These are phyloP conservation scores for Peromyscus maniculatus DNA, from an alignment of 2,113 vertebrate species.

Conservation along the genomic window DNA sequence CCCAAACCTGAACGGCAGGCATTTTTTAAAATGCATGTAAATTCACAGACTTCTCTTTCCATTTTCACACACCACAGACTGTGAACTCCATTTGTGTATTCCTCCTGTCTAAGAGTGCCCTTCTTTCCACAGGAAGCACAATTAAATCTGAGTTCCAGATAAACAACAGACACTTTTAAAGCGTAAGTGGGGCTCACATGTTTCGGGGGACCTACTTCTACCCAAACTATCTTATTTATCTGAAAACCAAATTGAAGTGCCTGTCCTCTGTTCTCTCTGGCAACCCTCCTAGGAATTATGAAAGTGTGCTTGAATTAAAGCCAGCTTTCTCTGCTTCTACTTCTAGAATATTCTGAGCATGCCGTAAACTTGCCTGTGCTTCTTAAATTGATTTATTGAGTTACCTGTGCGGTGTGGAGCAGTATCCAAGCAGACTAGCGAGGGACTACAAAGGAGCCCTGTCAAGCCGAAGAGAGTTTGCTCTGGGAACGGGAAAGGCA, in stretches of 20 bases:
- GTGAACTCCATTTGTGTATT: neutral
- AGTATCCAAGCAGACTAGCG: neutral
- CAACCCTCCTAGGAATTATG: neutral
- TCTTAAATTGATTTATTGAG: slow-evolving; percentile 42
- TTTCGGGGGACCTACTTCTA: neutral
- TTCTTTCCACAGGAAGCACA: neutral
- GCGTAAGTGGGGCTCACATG: neutral
- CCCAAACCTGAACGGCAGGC: neutral
- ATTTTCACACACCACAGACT: neutral
- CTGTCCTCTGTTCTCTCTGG: neutral
- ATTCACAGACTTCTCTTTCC: neutral
- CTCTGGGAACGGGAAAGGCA: slow-evolving; percentile 19
- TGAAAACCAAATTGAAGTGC: slow-evolving; percentile 44
- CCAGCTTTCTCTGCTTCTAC: neutral
- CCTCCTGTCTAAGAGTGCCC: neutral
- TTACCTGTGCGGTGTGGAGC: neutral
- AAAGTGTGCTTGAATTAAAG: slow-evolving; percentile 30
- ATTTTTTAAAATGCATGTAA: neutral
- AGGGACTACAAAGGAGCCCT: neutral
- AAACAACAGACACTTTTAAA: neutral
- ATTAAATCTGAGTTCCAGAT: slow-evolving; percentile 37
- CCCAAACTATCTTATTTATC: slow-evolving; percentile 51
- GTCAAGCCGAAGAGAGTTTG: neutral
- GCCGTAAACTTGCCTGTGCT: neutral
- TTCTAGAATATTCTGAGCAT: neutral